Conservation (phyloP, 2,888 invertebrate species). For the Stomorhina lunata region DNA sequence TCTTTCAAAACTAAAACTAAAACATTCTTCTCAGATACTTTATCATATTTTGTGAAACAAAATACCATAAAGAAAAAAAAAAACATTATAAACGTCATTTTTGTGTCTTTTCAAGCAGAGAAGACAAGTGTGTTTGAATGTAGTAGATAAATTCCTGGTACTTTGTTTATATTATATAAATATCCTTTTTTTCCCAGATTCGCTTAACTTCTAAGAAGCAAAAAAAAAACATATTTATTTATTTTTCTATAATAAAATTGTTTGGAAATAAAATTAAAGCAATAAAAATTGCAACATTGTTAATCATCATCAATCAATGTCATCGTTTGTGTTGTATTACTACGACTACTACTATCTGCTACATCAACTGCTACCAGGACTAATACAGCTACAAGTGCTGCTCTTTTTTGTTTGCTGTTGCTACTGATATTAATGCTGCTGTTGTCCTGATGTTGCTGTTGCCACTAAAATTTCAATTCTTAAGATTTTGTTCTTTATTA, state of each 20-base stretch:
- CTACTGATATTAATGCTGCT: conserved; percentile 25
- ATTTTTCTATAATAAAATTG: conserved; percentile 51
- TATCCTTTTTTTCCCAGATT: neutral
- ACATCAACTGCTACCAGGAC: neutral
- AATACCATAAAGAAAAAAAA: too few species aligned
- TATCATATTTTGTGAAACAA: conserved; percentile 22
- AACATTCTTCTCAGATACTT: neutral
- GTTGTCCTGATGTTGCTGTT: neutral
- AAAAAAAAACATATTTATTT: conserved; percentile 4
- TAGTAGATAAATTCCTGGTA: neutral
- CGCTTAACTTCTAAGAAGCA: neutral
- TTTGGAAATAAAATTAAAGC: conserved; percentile 73
- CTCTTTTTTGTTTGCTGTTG: neutral
- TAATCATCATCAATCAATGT: conserved; percentile 80
- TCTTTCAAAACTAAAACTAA: too few species aligned
- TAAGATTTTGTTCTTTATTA: neutral
- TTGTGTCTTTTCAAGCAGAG: neutral
- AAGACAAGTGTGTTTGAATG: neutral
- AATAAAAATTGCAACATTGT: conserved; percentile 79
- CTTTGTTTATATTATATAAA: conserved; percentile 9
- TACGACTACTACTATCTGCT: neutral
- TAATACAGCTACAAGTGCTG: neutral
- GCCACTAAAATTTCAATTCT: neutral
- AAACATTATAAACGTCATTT: conserved; percentile 13
- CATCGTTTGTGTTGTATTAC: conserved; percentile 70